These are phyloP conservation scores for Campylomormyrus tamandua DNA, from an alignment of 2,113 vertebrate species.

Conservation along the genomic window DNA sequence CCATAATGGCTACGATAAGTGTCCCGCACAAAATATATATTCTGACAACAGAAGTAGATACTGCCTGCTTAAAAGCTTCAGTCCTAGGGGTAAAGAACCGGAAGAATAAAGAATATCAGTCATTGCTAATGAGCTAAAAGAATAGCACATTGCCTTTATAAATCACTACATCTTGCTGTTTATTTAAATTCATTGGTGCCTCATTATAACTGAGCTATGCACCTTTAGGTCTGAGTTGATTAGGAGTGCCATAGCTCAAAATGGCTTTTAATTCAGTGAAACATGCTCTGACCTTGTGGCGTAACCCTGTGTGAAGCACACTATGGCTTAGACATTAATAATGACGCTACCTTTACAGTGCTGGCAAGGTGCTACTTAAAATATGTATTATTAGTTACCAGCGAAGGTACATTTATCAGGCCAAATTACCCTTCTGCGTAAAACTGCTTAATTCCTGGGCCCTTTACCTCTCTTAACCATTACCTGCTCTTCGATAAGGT, in stretches of 20 bases:
- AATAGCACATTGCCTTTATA: conserved; percentile 88
- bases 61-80: conserved; percentile 76
- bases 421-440: conserved; percentile 98
- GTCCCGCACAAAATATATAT: conserved; percentile 60
- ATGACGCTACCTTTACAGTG: conserved; percentile 87
- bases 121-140: conserved; percentile 99
- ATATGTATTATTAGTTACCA: conserved; percentile 98
- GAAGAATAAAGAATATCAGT: conserved; percentile 82
- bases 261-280: conserved; percentile 99
- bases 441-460: conserved; percentile 96
- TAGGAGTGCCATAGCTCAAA: conserved; percentile 97
- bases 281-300: conserved; percentile 96
- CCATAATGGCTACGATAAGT: conserved; percentile 74
- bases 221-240: conserved; percentile 99
- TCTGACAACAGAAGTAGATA: conserved; percentile 69
- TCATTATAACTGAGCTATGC: conserved; percentile 99
- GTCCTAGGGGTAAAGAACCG: conserved; percentile 72
- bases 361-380: conserved; percentile 85
- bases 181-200: conserved; percentile 99
- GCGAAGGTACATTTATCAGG: conserved; percentile 92
- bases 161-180: conserved; percentile 95
- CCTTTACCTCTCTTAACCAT: conserved; percentile 91
- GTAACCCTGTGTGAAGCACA: conserved; percentile 96
- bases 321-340: conserved; percentile 98
- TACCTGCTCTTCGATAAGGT: conserved; percentile 95